Base-by-base conservation (phyloP, 2,797 vertebrate species). In the Chiroxiphia lanceolata region DNA sequence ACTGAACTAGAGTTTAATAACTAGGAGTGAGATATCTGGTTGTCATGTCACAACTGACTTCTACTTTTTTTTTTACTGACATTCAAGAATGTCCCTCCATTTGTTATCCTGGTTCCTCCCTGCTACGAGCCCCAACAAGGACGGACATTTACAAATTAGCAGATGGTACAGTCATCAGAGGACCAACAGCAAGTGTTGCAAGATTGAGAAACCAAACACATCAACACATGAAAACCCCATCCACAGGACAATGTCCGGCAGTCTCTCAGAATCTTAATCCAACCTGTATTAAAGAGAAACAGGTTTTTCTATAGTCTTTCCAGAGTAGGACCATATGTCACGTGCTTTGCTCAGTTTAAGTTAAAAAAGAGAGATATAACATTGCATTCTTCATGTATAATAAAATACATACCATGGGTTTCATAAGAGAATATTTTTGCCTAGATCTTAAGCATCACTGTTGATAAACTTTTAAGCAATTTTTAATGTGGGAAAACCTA, bases 221-320 rank as follows among this genome's bases (percentile, higher is more conserved):
- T 2, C 0, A 0, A 74, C 44, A 80, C 15, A 40, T 3, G 42
- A 80, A 90, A 89, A 34, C 13, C 40, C 38, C 1, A 4, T 29
- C 65, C 50, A 34, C 38, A 57, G 45, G 71, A 81, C 72, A 86
- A 50, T 72, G 86, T 87, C 53, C 57, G 67, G 61, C 53, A 78
- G 36, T 44, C 54, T 83, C 85, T 81, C 57, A 25, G 63, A 60
- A 78, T 75, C 86, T 69, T 79, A 83, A 96, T 90, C 83, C 31
- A 78, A 54, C n/a, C 22, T 80, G 44, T 34, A 59, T 26, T 87
- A 77, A 87, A 72, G 34, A 25, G 8, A 83, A 96, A 77, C 75
- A 77, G 40, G 54, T 71, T 89, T 86, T 88, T 72, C 47, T 74
- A 54, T 3, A 48, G 72, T 67, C 69, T 78, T 82, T 90, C 63